A percentile compares a stretch with the other conserved stretches of the same genome.
Conservation (phyloP, 2,888 invertebrate genomes). For the Ormyrus thymus region DNA sequence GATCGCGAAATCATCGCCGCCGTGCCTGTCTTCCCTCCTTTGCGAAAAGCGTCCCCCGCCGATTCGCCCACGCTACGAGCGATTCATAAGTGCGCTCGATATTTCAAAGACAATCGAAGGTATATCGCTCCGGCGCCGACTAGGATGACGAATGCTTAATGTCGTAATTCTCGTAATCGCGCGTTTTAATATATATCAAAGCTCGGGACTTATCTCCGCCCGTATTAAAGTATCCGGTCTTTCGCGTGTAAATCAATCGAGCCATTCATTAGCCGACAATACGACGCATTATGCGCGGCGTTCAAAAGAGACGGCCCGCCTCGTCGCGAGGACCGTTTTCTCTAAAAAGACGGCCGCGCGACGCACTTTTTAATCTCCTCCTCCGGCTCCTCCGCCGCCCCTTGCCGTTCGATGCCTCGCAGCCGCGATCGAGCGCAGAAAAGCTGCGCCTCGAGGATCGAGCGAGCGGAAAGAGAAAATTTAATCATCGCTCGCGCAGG, state of each 20-base stretch:
- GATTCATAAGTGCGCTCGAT: too few relatives aligned
- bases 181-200: too few relatives aligned
- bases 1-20: neutral
- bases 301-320: neutral
- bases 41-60: too few relatives aligned
- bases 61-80: too few relatives aligned
- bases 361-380: constrained; percentile 9
- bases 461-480: constrained; percentile 64
- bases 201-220: too few relatives aligned
- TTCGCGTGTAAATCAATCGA: constrained; percentile 15
- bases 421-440: neutral
- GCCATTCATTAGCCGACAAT: constrained; percentile 15
- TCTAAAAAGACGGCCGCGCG: neutral
- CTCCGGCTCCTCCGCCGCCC: neutral
- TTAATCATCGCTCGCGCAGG: constrained; percentile 62
- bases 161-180: too few relatives aligned
- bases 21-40: neutral
- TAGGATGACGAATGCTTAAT: too few relatives aligned
- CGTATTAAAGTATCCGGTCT: constrained; percentile 12
- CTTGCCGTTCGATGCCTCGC: neutral
- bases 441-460: constrained; percentile 53
- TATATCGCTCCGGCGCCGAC: too few relatives aligned
- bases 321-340: neutral
- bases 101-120: too few relatives aligned
- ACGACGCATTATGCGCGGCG: neutral